Conservation (phyloP, 92 coral and sea anemone species). For the Micromussa lordhowensis region DNA sequence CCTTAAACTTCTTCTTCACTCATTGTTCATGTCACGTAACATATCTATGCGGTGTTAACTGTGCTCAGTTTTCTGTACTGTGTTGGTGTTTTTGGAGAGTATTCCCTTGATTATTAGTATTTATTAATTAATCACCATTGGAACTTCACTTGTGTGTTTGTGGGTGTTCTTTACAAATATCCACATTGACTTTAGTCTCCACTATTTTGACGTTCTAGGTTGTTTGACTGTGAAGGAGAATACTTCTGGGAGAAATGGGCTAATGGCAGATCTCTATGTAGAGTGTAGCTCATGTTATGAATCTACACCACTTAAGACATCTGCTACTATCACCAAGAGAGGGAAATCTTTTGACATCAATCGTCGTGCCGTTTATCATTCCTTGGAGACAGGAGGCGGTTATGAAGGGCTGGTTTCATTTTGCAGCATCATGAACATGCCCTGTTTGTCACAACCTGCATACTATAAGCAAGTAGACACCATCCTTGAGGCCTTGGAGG, state of each 20-base stretch:
- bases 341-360: neutral
- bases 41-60: too few relatives aligned
- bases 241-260: slow-evolving; percentile 7
- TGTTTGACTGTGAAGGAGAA: neutral
- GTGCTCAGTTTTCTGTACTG: neutral
- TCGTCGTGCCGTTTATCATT: neutral
- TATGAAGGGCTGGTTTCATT: neutral
- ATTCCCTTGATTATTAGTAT: neutral
- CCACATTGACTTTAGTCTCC: slow-evolving; percentile 24
- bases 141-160: neutral
- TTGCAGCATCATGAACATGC: neutral
- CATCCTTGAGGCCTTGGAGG: neutral
- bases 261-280: neutral
- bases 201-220: neutral
- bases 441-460: neutral
- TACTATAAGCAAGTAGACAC: neutral
- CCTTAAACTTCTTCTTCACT: neutral
- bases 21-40: neutral
- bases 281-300: neutral
- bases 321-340: neutral
- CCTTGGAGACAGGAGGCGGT: neutral
- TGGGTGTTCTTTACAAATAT: neutral
- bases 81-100: neutral
- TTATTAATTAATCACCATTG: neutral
- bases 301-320: neutral